Conservation (phyloP, 2,113 vertebrate species). For the Excalfactoria chinensis region DNA sequence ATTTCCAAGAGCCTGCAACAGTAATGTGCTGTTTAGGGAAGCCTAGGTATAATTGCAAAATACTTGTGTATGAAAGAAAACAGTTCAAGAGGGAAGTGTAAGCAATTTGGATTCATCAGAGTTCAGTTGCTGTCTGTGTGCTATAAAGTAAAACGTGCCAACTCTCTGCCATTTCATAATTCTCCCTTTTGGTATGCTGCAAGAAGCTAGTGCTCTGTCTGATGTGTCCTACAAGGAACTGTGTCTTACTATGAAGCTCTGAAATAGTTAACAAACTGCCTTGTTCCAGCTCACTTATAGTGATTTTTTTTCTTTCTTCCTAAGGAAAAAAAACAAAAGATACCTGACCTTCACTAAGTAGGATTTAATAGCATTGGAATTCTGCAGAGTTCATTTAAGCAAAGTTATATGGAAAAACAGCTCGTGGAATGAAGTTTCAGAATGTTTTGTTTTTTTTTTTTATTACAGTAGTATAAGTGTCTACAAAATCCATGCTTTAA, state of each 20-base stretch:
- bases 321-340: background rate
- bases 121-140: background rate
- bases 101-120: background rate
- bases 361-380: background rate
- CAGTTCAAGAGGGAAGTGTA: background rate
- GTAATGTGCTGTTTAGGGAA: background rate
- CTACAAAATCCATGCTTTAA: background rate
- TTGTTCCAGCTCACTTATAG: background rate
- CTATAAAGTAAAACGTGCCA: background rate
- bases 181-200: background rate
- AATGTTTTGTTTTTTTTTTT: background rate
- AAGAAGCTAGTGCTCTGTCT: accelerated
- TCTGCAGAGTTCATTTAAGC: background rate
- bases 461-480: background rate
- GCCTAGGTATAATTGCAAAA: background rate
- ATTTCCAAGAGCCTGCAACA: background rate
- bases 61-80: background rate
- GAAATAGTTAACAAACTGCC: background rate
- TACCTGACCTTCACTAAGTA: background rate
- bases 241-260: background rate
- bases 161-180: background rate
- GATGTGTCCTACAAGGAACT: background rate
- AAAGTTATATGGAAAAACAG: background rate
- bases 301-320: background rate
- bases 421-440: background rate